These are phyloP conservation scores for Typhlomys cinereus DNA, from an alignment of 2,113 vertebrate species.

Conservation along the genomic window DNA sequence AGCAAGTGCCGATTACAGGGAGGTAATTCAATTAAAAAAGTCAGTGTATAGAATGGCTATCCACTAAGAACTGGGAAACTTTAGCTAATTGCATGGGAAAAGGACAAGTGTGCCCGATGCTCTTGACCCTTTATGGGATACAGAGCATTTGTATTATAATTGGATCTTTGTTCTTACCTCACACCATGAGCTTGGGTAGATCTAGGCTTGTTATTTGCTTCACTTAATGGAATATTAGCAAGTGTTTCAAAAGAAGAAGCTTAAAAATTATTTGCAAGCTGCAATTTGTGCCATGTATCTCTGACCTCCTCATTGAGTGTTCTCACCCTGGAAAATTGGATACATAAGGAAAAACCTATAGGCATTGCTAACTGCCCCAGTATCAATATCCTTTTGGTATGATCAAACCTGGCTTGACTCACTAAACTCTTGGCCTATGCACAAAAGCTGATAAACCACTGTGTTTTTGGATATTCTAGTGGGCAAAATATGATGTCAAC, in stretches of 20 bases:
- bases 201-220: background rate
- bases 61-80: background rate
- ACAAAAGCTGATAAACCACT: background rate
- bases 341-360: background rate
- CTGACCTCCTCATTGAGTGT: background rate
- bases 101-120: background rate
- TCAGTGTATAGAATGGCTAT: background rate
- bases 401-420: background rate
- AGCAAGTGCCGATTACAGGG: too few relatives aligned
- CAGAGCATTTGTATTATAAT: background rate
- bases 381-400: background rate
- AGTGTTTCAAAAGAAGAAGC: background rate
- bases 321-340: background rate
- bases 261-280: background rate
- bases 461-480: background rate
- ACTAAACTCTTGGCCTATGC: background rate
- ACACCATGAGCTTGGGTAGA: background rate
- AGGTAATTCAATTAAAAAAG: too few relatives aligned
- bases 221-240: background rate
- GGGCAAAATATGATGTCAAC: background rate
- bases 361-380: background rate
- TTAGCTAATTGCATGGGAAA: background rate
- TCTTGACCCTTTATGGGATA: background rate
- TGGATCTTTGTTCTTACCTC: background rate
- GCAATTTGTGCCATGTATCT: background rate